A percentile compares a stretch with the other conserved stretches of the same genome.
Conservation (phyloP, 2,888 invertebrate genomes). For the Athripsodes cinereus region DNA sequence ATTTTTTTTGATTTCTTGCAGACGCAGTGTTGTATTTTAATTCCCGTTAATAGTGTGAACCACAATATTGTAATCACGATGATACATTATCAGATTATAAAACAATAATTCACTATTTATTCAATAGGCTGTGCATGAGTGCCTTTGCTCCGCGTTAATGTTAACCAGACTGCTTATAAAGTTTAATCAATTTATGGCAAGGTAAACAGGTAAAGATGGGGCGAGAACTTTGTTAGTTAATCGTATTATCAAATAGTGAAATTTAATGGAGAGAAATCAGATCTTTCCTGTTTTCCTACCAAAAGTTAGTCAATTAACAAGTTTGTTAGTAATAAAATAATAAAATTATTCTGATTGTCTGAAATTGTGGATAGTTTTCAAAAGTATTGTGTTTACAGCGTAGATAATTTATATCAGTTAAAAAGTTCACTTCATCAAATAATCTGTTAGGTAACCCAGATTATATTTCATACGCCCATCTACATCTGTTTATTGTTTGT, state of each 20-base stretch:
- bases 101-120: too few relatives aligned
- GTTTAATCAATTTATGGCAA: constrained; percentile 23
- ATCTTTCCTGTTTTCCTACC: constrained; percentile 6
- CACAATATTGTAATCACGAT: too few relatives aligned
- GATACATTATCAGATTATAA: too few relatives aligned
- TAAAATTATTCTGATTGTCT: constrained; percentile 1
- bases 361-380: constrained; percentile 3
- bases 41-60: too few relatives aligned
- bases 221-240: constrained; percentile 14
- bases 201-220: constrained; percentile 18
- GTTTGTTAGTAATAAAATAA: neutral
- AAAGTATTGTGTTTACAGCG: neutral
- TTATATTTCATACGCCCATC: neutral
- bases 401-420: neutral
- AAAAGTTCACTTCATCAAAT: constrained; percentile 1
- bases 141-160: neutral
- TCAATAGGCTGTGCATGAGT: neutral
- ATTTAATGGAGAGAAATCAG: constrained; percentile 9
- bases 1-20: too few relatives aligned
- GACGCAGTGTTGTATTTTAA: too few relatives aligned
- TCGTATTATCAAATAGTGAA: constrained; percentile 20
- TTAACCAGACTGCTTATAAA: constrained; percentile 13
- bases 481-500: neutral
- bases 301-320: constrained; percentile 5
- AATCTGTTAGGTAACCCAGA: neutral